Evolutionary conservation across 2,888 invertebrate species (phyloP).

Genomic region (Trachelus stipa): DNA sequence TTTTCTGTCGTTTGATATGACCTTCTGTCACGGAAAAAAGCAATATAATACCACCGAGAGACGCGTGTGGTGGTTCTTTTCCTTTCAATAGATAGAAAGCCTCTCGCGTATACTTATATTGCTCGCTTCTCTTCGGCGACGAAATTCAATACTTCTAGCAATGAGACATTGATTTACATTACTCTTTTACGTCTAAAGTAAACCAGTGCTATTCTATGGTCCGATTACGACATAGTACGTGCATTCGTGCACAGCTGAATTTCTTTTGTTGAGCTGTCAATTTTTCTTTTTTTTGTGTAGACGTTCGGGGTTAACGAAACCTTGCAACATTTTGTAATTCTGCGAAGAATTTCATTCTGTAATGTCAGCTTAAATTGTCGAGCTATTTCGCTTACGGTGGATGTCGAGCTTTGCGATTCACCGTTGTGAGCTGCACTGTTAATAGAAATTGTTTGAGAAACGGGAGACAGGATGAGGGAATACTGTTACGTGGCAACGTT

Average conservation of each 20-base stretch:
- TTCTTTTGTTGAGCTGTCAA: background rate
- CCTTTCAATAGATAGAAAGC: background rate
- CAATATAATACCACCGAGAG: background rate
- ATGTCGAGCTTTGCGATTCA: constrained; percentile 5
- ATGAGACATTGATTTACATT: background rate
- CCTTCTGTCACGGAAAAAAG: background rate
- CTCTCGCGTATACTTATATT: background rate
- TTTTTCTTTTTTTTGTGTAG: background rate
- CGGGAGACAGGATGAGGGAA: constrained; percentile 51
- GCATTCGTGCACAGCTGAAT: background rate
- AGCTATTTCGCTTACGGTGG: constrained; percentile 40
- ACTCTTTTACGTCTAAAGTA: background rate
- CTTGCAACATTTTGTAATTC: constrained; percentile 18
- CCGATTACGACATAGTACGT: background rate
- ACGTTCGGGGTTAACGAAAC: constrained; percentile 3
- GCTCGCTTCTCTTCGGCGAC: background rate
- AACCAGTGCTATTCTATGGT: background rate
- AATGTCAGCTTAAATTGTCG: constrained; percentile 37
- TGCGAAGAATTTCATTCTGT: constrained; percentile 26
- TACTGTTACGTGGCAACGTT: constrained; percentile 49
- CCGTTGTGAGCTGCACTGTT: background rate
- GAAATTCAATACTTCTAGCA: background rate
- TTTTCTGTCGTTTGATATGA: background rate
- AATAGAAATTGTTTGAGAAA: constrained; percentile 44
- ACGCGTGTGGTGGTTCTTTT: background rate